phyloP scores from a whole-genome alignment of 2,113 vertebrate species.

The Notechis scutatus region DNA sequence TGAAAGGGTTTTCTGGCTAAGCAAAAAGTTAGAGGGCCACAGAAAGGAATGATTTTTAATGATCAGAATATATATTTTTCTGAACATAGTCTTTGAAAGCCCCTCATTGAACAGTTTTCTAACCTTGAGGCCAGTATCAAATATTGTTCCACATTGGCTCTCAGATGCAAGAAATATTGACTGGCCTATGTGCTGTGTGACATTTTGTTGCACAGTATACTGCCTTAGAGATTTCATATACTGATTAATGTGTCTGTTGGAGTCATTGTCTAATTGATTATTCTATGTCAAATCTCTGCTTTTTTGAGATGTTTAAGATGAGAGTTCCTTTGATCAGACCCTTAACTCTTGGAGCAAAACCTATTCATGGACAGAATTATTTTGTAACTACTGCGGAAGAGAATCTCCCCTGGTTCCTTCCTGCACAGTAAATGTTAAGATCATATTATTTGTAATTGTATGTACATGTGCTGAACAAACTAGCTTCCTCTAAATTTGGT shows the following conservation, averaged over 20 bases:
- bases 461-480: background rate
- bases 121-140: background rate
- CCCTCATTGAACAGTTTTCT: background rate
- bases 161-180: background rate
- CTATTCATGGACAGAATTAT: background rate
- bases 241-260: background rate
- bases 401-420: background rate
- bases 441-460: background rate
- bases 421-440: background rate
- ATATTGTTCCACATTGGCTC: background rate
- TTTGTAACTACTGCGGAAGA: background rate
- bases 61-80: background rate
- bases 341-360: background rate
- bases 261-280: background rate
- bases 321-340: background rate
- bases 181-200: background rate
- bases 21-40: background rate
- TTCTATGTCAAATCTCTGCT: background rate
- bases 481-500: constrained; percentile 29
- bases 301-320: background rate
- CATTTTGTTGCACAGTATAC: background rate
- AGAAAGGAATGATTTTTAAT: background rate
- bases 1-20: too few species aligned
- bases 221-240: background rate
- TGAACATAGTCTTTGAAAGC: background rate